phyloP scores from a whole-genome alignment of 2,888 invertebrate genomes.

The Norana najaformis region DNA sequence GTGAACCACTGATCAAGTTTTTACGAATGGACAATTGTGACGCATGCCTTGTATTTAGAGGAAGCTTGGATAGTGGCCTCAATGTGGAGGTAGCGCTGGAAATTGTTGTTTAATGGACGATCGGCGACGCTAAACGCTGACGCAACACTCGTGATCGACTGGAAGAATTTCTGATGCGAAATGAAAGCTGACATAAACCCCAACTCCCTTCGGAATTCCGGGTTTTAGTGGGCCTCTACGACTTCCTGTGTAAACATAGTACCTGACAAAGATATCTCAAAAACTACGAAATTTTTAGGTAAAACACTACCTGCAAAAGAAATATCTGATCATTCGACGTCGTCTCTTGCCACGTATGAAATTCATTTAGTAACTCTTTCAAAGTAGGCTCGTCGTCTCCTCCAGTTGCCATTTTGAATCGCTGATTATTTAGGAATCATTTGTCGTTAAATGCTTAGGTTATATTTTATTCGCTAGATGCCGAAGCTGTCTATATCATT shows the following conservation, averaged over 20 bases:
- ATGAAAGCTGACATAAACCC: background rate
- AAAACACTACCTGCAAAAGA: constrained; percentile 15
- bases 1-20: background rate
- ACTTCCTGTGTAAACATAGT: background rate
- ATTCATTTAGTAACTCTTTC: background rate
- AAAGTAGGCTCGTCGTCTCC: constrained; percentile 16
- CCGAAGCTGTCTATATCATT: background rate
- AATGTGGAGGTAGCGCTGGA: background rate
- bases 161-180: background rate
- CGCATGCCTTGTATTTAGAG: background rate
- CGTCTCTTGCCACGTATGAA: constrained; percentile 3
- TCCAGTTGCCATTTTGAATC: constrained; percentile 29
- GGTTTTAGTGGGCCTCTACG: background rate
- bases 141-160: background rate
- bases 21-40: background rate
- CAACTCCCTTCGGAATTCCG: background rate
- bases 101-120: background rate
- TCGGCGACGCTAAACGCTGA: background rate
- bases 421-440: constrained; percentile 9
- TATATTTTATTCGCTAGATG: background rate
- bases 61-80: background rate
- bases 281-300: background rate
- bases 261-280: background rate
- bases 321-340: constrained; percentile 20
- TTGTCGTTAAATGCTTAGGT: background rate